Conservation (phyloP, 2,888 invertebrate species). For the Yponomeuta sedellus region DNA sequence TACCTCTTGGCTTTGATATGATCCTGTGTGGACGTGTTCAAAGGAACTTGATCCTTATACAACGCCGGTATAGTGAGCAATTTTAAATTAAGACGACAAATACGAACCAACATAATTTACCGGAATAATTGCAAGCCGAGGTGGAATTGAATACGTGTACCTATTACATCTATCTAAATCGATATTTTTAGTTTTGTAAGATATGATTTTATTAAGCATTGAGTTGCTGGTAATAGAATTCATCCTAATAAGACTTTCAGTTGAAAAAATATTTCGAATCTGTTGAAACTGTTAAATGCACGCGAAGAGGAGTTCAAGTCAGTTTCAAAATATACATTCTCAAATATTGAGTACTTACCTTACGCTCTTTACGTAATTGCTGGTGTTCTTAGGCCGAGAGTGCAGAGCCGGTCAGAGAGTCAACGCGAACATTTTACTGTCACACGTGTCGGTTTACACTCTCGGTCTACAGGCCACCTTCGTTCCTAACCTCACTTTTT, state of each 20-base stretch:
- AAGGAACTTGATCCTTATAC: neutral
- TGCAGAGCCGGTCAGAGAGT: neutral
- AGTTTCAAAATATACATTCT: slow-evolving; percentile 32
- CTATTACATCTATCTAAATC: neutral
- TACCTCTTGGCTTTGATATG: neutral
- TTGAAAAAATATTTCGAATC: neutral
- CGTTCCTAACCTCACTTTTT: slow-evolving; percentile 26
- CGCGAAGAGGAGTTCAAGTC: neutral
- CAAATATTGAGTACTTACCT: slow-evolving; percentile 63
- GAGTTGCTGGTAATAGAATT: neutral
- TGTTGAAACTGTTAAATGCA: neutral
- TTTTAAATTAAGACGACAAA: no score
- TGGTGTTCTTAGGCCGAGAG: neutral
- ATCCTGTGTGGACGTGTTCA: neutral
- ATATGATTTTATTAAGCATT: neutral
- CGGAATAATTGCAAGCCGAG: neutral
- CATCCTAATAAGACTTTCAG: neutral
- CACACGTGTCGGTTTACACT: neutral
- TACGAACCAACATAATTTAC: no score
- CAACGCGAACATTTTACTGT: neutral
- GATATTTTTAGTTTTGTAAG: neutral
- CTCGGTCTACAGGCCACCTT: slow-evolving; percentile 23
- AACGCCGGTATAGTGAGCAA: neutral
- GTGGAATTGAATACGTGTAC: neutral
- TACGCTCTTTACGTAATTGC: slow-evolving; percentile 30